These are phyloP conservation scores for Cardiocondyla obscurior DNA, from an alignment of 1,140 invertebrate species.

Conservation along the genomic window DNA sequence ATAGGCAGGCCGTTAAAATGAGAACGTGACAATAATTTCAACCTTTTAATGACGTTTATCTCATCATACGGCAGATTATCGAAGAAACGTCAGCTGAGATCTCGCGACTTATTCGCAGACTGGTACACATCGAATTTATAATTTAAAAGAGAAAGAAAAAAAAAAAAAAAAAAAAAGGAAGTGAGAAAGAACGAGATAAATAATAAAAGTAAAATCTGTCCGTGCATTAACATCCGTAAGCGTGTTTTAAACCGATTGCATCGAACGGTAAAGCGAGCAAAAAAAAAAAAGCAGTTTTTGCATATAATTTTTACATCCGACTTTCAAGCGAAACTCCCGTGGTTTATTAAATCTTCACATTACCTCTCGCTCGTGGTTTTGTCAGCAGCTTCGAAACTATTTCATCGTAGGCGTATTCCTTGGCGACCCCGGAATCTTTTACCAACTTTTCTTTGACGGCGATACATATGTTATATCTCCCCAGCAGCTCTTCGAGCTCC, in stretches of 20 bases:
- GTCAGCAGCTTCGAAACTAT: slow-evolving; percentile 93
- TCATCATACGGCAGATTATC: not conserved
- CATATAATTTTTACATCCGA: not conserved
- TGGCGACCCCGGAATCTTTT: slow-evolving; percentile 97
- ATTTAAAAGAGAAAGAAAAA: not conserved
- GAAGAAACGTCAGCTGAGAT: slow-evolving; percentile 13
- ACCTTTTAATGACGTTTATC: slow-evolving; percentile 32
- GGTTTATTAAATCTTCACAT: slow-evolving; percentile 65
- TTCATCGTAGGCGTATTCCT: slow-evolving; percentile 93
- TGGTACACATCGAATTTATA: not conserved
- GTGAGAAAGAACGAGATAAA: not conserved
- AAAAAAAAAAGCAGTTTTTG: not conserved
- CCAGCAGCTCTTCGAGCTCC: slow-evolving; percentile 93
- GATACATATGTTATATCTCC: slow-evolving; percentile 94
- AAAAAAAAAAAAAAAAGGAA: too few relatives aligned
- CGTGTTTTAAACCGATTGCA: not conserved
- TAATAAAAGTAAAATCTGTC: not conserved
- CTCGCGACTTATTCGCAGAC: not conserved
- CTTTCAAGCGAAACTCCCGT: not conserved
- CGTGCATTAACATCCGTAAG: not conserved
- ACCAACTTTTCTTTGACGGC: slow-evolving; percentile 96
- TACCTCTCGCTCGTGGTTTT: slow-evolving; percentile 94
- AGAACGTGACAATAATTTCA: not conserved
- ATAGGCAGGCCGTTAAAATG: not conserved
- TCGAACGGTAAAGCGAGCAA: not conserved